Evolutionary conservation across 1,140 invertebrate genomes (phyloP).

Genomic region (Lepeophtheirus salmonis): DNA sequence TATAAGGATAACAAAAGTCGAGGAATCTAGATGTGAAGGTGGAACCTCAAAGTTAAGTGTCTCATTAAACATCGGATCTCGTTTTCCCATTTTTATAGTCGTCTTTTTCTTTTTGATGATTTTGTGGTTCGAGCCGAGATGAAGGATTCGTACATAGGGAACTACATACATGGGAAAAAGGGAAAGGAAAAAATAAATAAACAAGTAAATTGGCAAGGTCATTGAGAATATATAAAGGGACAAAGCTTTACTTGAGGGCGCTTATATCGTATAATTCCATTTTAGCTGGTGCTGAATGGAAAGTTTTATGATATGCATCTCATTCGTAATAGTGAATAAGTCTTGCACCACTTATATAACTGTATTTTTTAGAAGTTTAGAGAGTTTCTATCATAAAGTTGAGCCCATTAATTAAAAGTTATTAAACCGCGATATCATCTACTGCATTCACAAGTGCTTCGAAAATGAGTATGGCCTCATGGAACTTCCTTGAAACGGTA

Average conservation of each 20-base stretch:
- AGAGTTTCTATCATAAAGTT: too few relatives aligned
- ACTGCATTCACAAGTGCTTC: too few relatives aligned
- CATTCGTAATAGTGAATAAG: background rate
- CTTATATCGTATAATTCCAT: too few relatives aligned
- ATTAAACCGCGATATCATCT: too few relatives aligned
- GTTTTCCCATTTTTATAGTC: slow-evolving; percentile 23
- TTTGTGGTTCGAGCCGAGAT: slow-evolving; percentile 33
- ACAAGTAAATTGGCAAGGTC: background rate
- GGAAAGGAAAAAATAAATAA: too few relatives aligned
- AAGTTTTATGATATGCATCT: background rate
- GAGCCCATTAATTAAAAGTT: too few relatives aligned
- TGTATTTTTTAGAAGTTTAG: too few relatives aligned
- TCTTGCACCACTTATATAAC: too few relatives aligned
- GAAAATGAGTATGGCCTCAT: too few relatives aligned
- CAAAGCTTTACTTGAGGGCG: background rate
- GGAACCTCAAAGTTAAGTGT: slow-evolving; percentile 35
- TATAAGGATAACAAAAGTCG: too few relatives aligned
- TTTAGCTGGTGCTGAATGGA: too few relatives aligned
- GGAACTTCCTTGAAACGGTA: too few relatives aligned
- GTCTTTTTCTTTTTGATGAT: slow-evolving; percentile 37
- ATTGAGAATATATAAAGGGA: background rate
- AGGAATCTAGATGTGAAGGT: slow-evolving; percentile 27
- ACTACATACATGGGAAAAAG: slow-evolving; percentile 26
- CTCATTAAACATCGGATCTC: slow-evolving; percentile 33
- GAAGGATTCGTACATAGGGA: slow-evolving; percentile 33